Evolutionary conservation across 1,140 invertebrate species (phyloP).

Genomic region (Drosophila orena): DNA sequence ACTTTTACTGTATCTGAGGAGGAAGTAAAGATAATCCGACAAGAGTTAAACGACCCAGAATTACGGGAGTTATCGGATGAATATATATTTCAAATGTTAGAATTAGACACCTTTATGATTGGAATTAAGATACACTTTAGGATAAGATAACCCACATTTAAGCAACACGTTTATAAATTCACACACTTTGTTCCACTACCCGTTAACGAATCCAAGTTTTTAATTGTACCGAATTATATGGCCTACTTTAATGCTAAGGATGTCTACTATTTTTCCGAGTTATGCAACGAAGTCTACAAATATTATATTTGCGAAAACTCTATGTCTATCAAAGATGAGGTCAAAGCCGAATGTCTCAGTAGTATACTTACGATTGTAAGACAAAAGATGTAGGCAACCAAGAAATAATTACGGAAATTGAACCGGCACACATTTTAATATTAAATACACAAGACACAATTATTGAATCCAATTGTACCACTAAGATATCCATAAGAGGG

Average conservation of each 20-base stretch:
- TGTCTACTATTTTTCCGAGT: background rate
- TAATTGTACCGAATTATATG: background rate
- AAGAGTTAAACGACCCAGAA: background rate
- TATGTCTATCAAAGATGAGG: background rate
- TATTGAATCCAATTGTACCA: constrained; percentile 4
- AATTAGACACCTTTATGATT: background rate
- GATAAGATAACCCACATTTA: background rate
- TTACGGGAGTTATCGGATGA: background rate
- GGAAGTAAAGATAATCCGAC: background rate
- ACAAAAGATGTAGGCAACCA: background rate
- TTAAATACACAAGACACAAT: background rate
- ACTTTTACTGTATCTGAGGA: background rate
- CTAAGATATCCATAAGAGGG: no score
- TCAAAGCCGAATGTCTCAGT: background rate
- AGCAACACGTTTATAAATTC: background rate
- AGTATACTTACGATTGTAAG: background rate
- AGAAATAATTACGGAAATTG: background rate
- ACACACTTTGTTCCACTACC: background rate
- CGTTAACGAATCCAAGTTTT: background rate
- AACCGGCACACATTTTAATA: background rate
- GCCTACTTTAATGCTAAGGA: background rate
- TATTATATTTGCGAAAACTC: background rate
- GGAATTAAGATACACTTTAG: constrained; percentile 2
- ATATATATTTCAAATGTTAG: background rate
- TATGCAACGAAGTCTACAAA: background rate